Base-by-base conservation (phyloP, 2,113 vertebrate genomes). In the Centropristis striata region DNA sequence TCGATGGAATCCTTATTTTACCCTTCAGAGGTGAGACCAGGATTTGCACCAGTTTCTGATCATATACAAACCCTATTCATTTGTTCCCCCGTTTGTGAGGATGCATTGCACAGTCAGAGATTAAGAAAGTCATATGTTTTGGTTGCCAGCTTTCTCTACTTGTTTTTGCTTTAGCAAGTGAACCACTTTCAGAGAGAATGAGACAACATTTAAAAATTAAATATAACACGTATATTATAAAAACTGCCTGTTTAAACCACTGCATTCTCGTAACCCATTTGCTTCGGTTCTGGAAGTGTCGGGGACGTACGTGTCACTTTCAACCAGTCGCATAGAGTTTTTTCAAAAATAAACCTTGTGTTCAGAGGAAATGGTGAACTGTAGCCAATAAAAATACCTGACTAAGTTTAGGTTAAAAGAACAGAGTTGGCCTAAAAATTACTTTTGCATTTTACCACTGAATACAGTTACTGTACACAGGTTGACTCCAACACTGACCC, bases 11-110 rank as follows among this genome's bases (percentile, higher is more conserved):
- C 39, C 25, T 73, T 49, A 51, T 75, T 79, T 80, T 63, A 66
- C 36, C 32, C 27, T 75, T 82, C 54, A 80, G 60, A 84, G 71
- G 83, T 86, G 75, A 79, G 59, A 74, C 2, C 2, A 65, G 25
- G 78, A 76, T 82, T 46, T 72, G 57, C 59, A 54, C 73, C 37
- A 61, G 28, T 55, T 81, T 6, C 58, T 51, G 60, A 71, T 80
- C 18, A 25, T 55, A 77, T 59, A 53, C 25, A 28, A 75, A 70
- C 50, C 20, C 16, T 8, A 23, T 65, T 72, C 9, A 51, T 55
- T 73, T 55, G 4, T 23, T 12, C 21, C 47, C 16, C 27, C 9
- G 8, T 69, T 55, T 71, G 57, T 28, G 36, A 73, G 63, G 25
- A 74, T 67, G 9, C 55, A 63, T 15, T 25, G 53, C 0, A 5